phyloP scores from a whole-genome alignment of 2,113 vertebrate genomes.

The Halcyon malimbica region DNA sequence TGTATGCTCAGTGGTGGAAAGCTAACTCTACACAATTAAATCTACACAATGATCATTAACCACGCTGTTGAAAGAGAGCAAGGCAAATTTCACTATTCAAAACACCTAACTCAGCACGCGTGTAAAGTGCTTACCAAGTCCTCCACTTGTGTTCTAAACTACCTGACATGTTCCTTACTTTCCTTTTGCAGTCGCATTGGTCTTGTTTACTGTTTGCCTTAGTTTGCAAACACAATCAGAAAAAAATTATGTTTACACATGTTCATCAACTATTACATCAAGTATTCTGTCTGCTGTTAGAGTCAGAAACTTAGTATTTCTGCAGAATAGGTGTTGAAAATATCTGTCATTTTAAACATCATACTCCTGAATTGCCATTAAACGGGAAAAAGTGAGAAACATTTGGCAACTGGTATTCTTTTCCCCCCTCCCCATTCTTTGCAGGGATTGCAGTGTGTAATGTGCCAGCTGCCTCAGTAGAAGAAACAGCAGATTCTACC shows the following conservation, averaged over 20 bases:
- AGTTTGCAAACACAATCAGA: not conserved
- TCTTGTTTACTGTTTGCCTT: not conserved
- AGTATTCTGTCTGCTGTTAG: not conserved
- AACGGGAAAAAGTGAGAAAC: not conserved
- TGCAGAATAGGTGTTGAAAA: not conserved
- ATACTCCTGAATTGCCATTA: not conserved
- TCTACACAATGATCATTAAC: not conserved
- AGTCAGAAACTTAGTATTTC: not conserved
- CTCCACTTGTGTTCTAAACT: not conserved
- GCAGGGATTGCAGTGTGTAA: slow-evolving; percentile 97
- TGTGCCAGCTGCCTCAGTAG: slow-evolving; percentile 95
- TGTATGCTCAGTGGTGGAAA: not conserved
- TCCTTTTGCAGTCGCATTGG: not conserved
- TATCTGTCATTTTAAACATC: not conserved
- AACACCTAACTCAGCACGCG: not conserved
- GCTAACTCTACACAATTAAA: not conserved
- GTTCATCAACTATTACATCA: not conserved
- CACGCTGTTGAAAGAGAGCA: not conserved
- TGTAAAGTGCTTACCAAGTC: not conserved
- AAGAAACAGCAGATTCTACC: slow-evolving; percentile 96
- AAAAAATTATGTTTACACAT: not conserved
- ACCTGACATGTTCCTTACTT: not conserved
- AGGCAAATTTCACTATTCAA: not conserved
- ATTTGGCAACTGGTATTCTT: not conserved
- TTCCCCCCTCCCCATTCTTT: not conserved